Conservation (phyloP, 2,113 vertebrate genomes). For the Sebastes fasciatus region DNA sequence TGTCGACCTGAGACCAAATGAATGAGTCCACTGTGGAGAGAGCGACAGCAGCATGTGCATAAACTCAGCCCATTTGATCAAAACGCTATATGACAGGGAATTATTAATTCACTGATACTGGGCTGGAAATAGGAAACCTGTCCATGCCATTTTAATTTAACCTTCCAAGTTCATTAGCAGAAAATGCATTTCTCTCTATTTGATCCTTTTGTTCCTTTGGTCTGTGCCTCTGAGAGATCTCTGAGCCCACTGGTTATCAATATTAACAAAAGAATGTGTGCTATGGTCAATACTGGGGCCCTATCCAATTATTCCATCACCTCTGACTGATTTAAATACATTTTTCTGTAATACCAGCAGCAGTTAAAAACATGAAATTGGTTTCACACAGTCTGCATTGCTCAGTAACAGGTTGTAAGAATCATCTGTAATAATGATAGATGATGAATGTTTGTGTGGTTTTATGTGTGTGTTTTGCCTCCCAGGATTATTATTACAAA, state of each 20-base stretch:
- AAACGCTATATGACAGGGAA: conserved; percentile 23
- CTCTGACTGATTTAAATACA: neutral
- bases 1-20: conserved; percentile 16
- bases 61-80: conserved; percentile 1
- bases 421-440: neutral
- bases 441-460: neutral
- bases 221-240: conserved; percentile 4
- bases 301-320: conserved; percentile 19
- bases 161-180: conserved; percentile 26
- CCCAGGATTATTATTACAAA: neutral
- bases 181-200: neutral
- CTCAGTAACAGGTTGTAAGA: neutral
- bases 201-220: neutral
- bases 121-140: neutral
- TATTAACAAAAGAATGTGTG: neutral
- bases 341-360: neutral
- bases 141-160: conserved; percentile 32
- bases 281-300: neutral
- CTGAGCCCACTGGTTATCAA: conserved; percentile 12
- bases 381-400: neutral
- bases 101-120: conserved; percentile 36
- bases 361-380: neutral
- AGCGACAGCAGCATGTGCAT: conserved; percentile 18
- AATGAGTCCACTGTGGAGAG: conserved; percentile 16
- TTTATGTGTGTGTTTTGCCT: neutral